A percentile compares a stretch with the other conserved stretches of the same genome.
These are phyloP conservation scores for Electrona antarctica DNA, from an alignment of 2,113 vertebrate genomes.

Conservation along the genomic window DNA sequence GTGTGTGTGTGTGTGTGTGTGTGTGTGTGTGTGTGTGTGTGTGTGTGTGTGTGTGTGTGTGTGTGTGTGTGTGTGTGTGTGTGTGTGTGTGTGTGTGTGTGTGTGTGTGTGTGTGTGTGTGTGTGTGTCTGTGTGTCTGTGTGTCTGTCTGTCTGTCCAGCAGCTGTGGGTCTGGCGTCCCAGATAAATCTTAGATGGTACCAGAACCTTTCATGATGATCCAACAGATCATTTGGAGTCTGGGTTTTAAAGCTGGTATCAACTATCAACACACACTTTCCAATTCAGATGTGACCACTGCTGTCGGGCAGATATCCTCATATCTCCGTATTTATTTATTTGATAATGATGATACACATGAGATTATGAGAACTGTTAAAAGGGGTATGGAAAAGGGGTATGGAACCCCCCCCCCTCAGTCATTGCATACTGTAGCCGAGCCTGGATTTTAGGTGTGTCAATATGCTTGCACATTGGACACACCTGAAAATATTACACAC, in stretches of 20 bases:
- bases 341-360: too few species aligned
- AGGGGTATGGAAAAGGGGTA: too few species aligned
- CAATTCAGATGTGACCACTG: too few species aligned
- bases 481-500: too few species aligned
- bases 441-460: too few species aligned
- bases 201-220: conserved; percentile 64
- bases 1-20: conserved; percentile 37
- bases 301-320: too few species aligned
- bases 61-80: background rate
- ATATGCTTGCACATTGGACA: too few species aligned
- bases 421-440: too few species aligned
- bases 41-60: conserved; percentile 34
- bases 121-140: conserved; percentile 73
- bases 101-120: conserved; percentile 37
- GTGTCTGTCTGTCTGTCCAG: conserved; percentile 73
- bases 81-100: conserved; percentile 5
- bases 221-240: conserved; percentile 65
- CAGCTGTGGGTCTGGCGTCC: conserved; percentile 75
- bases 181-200: conserved; percentile 74
- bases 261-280: conserved; percentile 27
- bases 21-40: conserved; percentile 1
- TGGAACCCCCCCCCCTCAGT: too few species aligned
- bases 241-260: conserved; percentile 53
- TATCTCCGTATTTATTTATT: too few species aligned
- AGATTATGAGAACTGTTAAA: too few species aligned